Conservation (phyloP, 2,113 vertebrate genomes). For the Melanerpes aurifrons region DNA sequence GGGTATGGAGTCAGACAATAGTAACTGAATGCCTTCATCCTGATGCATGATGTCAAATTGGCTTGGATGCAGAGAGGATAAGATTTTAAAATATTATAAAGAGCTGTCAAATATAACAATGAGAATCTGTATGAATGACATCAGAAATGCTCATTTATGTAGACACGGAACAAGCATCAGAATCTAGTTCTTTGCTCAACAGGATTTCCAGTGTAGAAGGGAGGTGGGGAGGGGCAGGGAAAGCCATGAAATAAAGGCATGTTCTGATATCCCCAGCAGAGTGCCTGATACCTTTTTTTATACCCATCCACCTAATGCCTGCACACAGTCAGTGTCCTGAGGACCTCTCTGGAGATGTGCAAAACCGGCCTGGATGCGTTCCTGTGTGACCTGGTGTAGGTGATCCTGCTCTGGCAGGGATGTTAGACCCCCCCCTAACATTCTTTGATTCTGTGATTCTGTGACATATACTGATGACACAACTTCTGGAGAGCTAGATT, state of each 20-base stretch:
- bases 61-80: background rate
- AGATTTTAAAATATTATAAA: background rate
- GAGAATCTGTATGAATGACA: background rate
- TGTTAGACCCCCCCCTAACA: no score
- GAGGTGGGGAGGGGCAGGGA: rapidly evolving
- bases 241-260: background rate
- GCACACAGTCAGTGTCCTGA: background rate
- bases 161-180: background rate
- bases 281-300: background rate
- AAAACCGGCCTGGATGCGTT: no score
- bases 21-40: background rate
- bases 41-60: background rate
- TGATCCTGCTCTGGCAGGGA: no score
- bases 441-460: no score
- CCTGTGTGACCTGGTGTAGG: no score
- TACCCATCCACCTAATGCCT: background rate
- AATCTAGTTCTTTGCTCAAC: background rate
- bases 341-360: background rate
- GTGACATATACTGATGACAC: background rate
- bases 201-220: background rate
- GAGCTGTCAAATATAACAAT: background rate
- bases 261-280: background rate
- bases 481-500: constrained; percentile 2
- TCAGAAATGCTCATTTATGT: background rate
- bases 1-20: background rate